These are phyloP conservation scores for Formicarius rufipectus DNA, from an alignment of 2,113 vertebrate genomes.

Conservation along the genomic window DNA sequence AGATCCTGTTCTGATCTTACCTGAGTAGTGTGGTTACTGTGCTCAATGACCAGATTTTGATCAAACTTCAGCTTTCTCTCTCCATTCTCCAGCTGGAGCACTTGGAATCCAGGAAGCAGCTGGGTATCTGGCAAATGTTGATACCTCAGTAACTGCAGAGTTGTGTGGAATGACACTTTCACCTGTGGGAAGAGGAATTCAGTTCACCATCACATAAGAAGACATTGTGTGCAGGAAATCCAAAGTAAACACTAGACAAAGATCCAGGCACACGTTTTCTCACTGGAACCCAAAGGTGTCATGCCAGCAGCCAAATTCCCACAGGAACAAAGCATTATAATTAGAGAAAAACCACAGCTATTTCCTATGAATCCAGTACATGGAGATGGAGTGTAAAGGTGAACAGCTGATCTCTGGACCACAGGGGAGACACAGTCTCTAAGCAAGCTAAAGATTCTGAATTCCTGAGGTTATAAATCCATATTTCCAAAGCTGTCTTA, in stretches of 20 bases:
- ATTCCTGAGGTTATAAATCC: background rate
- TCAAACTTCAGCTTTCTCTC: conserved; percentile 79
- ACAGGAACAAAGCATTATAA: background rate
- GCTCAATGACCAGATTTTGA: conserved; percentile 80
- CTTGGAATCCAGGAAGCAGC: conserved; percentile 65
- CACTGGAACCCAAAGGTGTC: background rate
- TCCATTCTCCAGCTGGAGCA: conserved; percentile 61
- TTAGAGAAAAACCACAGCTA: background rate
- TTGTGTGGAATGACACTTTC: conserved; percentile 84
- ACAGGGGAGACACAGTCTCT: background rate
- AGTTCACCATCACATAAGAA: background rate
- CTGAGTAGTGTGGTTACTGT: conserved; percentile 81
- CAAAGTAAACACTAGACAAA: background rate
- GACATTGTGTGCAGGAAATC: background rate
- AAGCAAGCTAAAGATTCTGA: background rate
- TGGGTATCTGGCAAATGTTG: conserved; percentile 71
- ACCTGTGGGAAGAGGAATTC: conserved; percentile 73
- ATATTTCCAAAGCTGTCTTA: background rate
- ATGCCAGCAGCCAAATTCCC: conserved; percentile 33
- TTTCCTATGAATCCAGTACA: background rate
- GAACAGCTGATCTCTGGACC: background rate
- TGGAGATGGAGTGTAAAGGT: background rate
- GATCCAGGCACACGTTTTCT: background rate
- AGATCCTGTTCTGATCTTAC: conserved; percentile 43
- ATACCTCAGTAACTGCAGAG: conserved; percentile 78